phyloP scores from a whole-genome alignment of 2,888 invertebrate species.

The Zaprionus obscuricornis region DNA sequence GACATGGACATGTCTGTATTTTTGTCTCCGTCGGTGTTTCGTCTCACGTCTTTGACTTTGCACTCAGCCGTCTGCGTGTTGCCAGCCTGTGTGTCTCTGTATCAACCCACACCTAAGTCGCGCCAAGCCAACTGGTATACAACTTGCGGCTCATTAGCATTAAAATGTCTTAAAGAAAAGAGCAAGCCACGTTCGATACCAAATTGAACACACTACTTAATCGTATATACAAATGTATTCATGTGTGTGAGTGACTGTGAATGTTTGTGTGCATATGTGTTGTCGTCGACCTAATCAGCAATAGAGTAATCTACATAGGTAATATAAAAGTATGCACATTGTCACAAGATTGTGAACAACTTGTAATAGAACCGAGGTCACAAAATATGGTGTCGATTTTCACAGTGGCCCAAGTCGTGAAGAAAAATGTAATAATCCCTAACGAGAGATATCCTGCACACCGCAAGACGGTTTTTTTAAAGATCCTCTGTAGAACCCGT shows the following conservation, averaged over 20 bases:
- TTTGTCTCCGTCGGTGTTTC: slow-evolving; percentile 8
- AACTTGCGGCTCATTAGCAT: slow-evolving; percentile 77
- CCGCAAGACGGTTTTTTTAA: too few relatives aligned
- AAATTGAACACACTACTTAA: slow-evolving; percentile 75
- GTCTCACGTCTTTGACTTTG: slow-evolving; percentile 3
- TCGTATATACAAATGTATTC: slow-evolving; percentile 2
- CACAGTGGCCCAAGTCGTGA: too few relatives aligned
- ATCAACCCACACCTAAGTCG: slow-evolving; percentile 59
- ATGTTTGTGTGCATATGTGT: slow-evolving; percentile 23
- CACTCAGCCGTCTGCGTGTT: slow-evolving; percentile 36
- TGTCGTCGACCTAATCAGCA: slow-evolving; percentile 70
- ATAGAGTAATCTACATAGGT: slow-evolving; percentile 77
- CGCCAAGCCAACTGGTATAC: slow-evolving; percentile 63
- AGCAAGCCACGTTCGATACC: slow-evolving; percentile 74
- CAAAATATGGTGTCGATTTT: too few relatives aligned
- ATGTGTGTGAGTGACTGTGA: slow-evolving; percentile 3
- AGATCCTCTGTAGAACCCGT: too few relatives aligned
- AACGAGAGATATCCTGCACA: too few relatives aligned
- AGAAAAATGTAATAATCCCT: too few relatives aligned
- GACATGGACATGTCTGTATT: slow-evolving; percentile 64
- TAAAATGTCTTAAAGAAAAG: slow-evolving; percentile 78
- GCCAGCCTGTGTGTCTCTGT: slow-evolving; percentile 60
- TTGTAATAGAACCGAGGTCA: background rate
- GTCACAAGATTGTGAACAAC: slow-evolving; percentile 27
- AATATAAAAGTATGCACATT: slow-evolving; percentile 71